Evolutionary conservation across 2,113 vertebrate species (phyloP).

Genomic region (Camarhynchus parvulus): DNA sequence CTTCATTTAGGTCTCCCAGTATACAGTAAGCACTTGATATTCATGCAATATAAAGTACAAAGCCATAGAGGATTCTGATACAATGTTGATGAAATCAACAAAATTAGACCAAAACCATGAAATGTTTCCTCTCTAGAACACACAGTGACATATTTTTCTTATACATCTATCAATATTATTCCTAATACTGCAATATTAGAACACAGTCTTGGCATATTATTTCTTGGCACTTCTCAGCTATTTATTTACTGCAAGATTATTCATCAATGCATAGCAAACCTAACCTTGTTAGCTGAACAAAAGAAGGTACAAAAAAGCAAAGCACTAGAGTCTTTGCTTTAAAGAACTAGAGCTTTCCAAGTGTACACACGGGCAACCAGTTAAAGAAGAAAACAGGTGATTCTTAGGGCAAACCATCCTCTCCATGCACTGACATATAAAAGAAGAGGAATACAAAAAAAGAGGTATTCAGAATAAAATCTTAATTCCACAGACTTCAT

Average conservation of each 20-base stretch:
- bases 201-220: not conserved
- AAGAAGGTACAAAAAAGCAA: not conserved
- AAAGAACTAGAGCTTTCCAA: not conserved
- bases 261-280: not conserved
- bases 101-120: not conserved
- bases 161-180: not conserved
- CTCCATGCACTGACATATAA: not conserved
- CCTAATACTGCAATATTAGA: not conserved
- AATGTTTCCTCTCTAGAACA: not conserved
- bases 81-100: not conserved
- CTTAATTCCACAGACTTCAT: not conserved
- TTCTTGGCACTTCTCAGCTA: not conserved
- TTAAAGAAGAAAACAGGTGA: not conserved
- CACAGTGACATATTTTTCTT: accelerated
- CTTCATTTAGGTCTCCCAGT: not conserved
- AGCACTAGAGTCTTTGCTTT: not conserved
- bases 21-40: not conserved
- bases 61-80: not conserved
- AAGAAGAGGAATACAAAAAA: not conserved
- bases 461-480: not conserved
- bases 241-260: not conserved
- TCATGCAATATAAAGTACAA: not conserved
- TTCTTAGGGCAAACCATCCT: not conserved
- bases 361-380: not conserved
- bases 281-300: not conserved